Conservation (phyloP, 2,797 vertebrate genomes). For the Brotula barbata region DNA sequence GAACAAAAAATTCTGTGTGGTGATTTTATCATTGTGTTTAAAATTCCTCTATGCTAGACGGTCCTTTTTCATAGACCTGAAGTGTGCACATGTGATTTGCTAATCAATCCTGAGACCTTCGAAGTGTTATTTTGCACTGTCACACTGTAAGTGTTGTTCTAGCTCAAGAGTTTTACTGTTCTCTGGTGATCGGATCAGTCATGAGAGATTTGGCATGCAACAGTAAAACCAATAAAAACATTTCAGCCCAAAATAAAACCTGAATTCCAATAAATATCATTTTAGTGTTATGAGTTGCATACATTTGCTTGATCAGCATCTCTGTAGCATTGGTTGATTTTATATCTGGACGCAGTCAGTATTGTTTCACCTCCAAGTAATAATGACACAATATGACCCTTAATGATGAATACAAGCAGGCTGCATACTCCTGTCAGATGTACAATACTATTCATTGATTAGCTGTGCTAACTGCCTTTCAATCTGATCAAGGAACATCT, state of each 20-base stretch:
- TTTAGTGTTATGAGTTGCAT: too few species aligned
- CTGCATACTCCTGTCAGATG: constrained; percentile 6
- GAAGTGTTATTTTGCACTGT: constrained; percentile 16
- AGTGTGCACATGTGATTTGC: too few species aligned
- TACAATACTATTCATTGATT: constrained; percentile 22
- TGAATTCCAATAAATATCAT: background rate
- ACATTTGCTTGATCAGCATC: background rate
- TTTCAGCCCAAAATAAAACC: background rate
- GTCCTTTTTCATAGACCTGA: too few species aligned
- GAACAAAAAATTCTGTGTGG: background rate
- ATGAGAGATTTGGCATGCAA: too few species aligned
- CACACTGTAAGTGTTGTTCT: background rate
- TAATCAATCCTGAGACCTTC: too few species aligned
- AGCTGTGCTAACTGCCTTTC: constrained; percentile 33
- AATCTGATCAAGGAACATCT: constrained; percentile 2
- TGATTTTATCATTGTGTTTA: constrained; percentile 3
- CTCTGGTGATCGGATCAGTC: background rate
- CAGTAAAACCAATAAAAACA: too few species aligned
- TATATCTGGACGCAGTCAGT: background rate
- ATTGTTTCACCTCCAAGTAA: background rate
- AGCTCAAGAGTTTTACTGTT: background rate
- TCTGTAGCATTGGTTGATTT: background rate
- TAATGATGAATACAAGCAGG: background rate
- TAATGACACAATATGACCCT: too few species aligned
- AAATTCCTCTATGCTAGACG: too few species aligned